A percentile compares a stretch with the other conserved stretches of the same genome.
These are phyloP conservation scores for Nestor notabilis DNA, from an alignment of 2,113 vertebrate genomes.

Conservation along the genomic window DNA sequence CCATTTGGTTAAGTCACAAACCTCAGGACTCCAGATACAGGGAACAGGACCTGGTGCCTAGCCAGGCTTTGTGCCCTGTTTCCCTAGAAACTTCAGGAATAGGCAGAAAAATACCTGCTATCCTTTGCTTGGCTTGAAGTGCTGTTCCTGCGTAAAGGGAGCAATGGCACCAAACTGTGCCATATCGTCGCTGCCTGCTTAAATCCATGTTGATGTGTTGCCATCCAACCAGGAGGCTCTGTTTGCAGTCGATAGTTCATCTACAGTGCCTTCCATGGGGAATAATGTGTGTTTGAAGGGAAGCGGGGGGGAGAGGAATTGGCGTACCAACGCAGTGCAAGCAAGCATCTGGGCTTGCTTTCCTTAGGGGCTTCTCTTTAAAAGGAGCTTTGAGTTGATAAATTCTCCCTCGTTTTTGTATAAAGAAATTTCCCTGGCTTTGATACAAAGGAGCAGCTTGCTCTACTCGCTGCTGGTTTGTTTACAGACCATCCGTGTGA, in stretches of 20 bases:
- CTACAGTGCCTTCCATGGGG: not conserved
- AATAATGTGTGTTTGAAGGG: not conserved
- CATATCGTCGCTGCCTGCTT: not conserved
- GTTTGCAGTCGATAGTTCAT: not conserved
- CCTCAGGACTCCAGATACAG: not conserved
- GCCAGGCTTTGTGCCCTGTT: not conserved
- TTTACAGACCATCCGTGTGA: not conserved
- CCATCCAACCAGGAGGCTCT: slow-evolving; percentile 32
- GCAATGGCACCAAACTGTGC: not conserved
- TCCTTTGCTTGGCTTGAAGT: not conserved
- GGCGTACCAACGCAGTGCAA: not conserved
- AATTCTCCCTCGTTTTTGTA: not conserved
- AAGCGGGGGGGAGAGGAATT: not conserved
- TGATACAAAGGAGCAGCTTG: not conserved
- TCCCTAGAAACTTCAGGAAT: not conserved
- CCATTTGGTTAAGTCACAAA: not conserved
- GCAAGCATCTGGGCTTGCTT: slow-evolving; percentile 15
- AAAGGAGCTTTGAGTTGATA: slow-evolving; percentile 32
- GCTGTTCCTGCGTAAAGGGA: not conserved
- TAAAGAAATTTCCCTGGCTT: not conserved
- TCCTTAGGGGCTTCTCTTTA: slow-evolving; percentile 38
- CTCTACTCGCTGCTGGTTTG: not conserved
- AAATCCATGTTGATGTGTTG: not conserved
- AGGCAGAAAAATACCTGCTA: not conserved
- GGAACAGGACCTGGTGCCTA: not conserved